Conservation (phyloP, 2,888 invertebrate species). For the Pherbina coryleti region DNA sequence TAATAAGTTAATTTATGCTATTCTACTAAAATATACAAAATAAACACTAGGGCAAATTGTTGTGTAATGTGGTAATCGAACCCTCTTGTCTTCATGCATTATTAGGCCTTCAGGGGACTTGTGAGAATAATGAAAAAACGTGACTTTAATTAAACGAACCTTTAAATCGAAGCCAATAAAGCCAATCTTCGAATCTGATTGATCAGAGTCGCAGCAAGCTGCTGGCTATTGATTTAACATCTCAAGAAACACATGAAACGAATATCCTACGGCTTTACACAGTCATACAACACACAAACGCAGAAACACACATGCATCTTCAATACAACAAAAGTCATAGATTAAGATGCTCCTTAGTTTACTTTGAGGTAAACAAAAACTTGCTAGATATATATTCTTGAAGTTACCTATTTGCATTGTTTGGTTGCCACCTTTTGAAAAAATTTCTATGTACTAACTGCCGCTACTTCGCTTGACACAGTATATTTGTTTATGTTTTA, state of each 20-base stretch:
- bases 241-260: conserved; percentile 18
- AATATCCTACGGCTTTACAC: not conserved
- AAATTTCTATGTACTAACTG: not conserved
- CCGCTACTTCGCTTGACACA: not conserved
- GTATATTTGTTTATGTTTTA: not conserved
- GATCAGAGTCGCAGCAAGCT: not conserved
- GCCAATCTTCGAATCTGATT: too few relatives aligned
- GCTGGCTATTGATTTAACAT: conserved; percentile 15
- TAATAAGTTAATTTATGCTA: too few relatives aligned
- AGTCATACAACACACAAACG: not conserved
- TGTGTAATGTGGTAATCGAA: too few relatives aligned
- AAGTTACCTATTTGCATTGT: conserved; percentile 49
- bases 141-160: not conserved
- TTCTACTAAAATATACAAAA: too few relatives aligned
- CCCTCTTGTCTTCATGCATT: too few relatives aligned
- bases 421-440: conserved; percentile 58
- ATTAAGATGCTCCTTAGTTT: conserved; percentile 44
- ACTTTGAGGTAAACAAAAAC: conserved; percentile 25
- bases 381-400: not conserved
- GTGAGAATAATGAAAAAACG: not conserved
- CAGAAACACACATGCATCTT: not conserved
- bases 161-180: not conserved
- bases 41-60: too few relatives aligned
- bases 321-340: conserved; percentile 49
- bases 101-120: too few relatives aligned